Base-by-base conservation (phyloP, 2,888 invertebrate genomes). In the Empis livida region DNA sequence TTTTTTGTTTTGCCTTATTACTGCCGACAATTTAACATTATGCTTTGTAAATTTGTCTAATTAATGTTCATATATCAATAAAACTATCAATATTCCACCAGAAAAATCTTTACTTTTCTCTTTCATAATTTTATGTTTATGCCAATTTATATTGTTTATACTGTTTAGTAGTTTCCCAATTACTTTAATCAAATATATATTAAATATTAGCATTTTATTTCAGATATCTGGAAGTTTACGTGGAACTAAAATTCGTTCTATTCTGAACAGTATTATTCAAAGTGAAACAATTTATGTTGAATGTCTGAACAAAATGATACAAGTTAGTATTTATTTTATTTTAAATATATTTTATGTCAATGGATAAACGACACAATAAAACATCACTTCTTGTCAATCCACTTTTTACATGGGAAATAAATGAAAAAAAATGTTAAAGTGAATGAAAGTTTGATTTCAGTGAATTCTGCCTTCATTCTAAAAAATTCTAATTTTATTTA, bases 201-300 rank as follows among this genome's bases (percentile, higher is more conserved):
- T 8, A 27, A 27, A 8, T 27, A 4, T 27, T 27, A 27, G 5
- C 9, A 27, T 27, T 27, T 27, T 27, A 42, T 56, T 57, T 10
- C 51, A 68, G 68, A 57, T 62, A 35, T 63, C 61, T 59, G 80
- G 83, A 13, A 89, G 87, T 63, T 62, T 61, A n/a, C 78, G 87
- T 55, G 79, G 84, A 50, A 82, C 85, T 45, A 90, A 91, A 84
- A 86, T 90, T 60, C 82, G 86, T 59, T 86, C 86, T 62, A 90
- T 94, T 61, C 78, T 93, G 51, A 81, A 80, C 56, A 91, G 90
- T 61, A 91, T 94, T 55, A 84, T 93, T 57, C 90, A 91, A 59
- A 92, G 91, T 65, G 94, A 94, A 71, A 82, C 82, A 44, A 82
- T 87, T 54, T 94, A 93, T 65, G 86, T 93, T 41, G 89, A 89